Evolutionary conservation across 2,797 vertebrate species (phyloP).

Genomic region (Chrosomus eos): DNA sequence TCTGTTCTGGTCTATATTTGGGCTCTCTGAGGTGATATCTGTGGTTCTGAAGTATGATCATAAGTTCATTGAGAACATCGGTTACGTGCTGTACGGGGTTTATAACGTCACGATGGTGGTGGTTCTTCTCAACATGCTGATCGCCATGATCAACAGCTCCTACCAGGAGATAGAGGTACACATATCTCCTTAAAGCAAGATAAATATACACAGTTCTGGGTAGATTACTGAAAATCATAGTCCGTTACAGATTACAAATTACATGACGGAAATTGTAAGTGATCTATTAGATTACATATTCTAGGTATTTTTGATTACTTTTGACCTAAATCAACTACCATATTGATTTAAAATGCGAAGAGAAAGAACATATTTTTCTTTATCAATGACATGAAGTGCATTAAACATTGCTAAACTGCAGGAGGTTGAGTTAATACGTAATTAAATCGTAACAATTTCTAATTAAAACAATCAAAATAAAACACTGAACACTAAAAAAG

Average conservation of each 20-base stretch:
- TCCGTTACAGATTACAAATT: not conserved
- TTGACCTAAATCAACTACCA: not conserved
- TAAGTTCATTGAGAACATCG: conserved; percentile 98
- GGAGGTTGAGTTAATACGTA: not conserved
- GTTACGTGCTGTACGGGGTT: conserved; percentile 93
- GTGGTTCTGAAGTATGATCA: conserved; percentile 98
- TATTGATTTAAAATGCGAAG: not conserved
- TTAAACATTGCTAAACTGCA: not conserved
- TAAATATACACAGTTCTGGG: not conserved
- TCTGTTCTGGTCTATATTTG: conserved; percentile 98
- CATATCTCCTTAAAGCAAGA: not conserved
- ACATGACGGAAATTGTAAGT: not conserved
- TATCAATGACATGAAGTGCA: not conserved
- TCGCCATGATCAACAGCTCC: conserved; percentile 99
- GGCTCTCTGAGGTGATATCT: conserved; percentile 95
- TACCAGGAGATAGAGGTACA: conserved; percentile 99
- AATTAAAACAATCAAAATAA: not conserved
- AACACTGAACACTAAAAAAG: not conserved
- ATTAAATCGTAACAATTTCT: not conserved
- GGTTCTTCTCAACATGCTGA: conserved; percentile 97
- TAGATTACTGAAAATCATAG: not conserved
- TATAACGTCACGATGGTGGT: conserved; percentile 99
- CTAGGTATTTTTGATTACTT: not conserved
- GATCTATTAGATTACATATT: not conserved
- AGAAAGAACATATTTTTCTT: not conserved